phyloP scores from a whole-genome alignment of 1,140 invertebrate species.

The Orussus abietinus region DNA sequence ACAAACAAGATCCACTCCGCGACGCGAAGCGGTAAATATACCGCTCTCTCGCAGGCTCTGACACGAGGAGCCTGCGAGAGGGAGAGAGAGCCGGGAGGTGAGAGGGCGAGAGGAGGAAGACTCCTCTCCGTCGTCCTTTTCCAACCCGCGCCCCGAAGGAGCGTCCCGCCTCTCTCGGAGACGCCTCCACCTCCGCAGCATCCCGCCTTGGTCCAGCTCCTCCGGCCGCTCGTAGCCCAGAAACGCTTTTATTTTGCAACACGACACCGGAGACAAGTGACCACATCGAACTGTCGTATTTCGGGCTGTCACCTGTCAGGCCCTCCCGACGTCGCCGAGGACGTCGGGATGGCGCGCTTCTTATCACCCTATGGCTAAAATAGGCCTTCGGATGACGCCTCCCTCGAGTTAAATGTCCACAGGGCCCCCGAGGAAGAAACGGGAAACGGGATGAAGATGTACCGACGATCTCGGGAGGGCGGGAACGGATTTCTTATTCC shows the following conservation, averaged over 20 bases:
- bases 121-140: background rate
- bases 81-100: conserved; percentile 14
- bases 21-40: conserved; percentile 37
- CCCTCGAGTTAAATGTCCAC: no score
- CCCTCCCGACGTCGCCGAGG: no score
- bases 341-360: no score
- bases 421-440: no score
- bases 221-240: background rate
- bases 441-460: no score
- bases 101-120: conserved; percentile 17
- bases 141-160: background rate
- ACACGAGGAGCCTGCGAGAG: conserved; percentile 16
- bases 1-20: conserved; percentile 48
- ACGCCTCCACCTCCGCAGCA: background rate
- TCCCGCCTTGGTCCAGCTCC: no score
- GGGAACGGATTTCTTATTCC: no score
- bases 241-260: conserved; percentile 41
- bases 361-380: no score
- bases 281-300: conserved; percentile 49
- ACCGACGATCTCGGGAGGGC: no score
- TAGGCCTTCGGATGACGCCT: no score
- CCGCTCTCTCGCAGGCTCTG: conserved; percentile 5
- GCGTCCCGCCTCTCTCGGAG: background rate
- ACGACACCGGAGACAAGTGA: conserved; percentile 42
- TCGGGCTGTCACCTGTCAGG: conserved; percentile 41